phyloP scores from a whole-genome alignment of 2,797 vertebrate species.

The Clarias fuscus region DNA sequence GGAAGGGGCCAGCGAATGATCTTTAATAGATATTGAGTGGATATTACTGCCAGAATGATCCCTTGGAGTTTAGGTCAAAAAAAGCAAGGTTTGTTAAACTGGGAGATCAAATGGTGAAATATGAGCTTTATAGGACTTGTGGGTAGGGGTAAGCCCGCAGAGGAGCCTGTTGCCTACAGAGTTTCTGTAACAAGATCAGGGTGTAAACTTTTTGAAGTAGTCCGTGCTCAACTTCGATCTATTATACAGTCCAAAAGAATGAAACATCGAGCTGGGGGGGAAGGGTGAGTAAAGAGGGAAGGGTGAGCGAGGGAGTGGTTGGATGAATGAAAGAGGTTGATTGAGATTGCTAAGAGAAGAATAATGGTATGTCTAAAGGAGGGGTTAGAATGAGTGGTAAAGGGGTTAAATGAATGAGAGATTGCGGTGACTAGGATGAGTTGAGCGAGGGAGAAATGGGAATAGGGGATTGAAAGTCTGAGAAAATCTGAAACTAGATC shows the following conservation, averaged over 20 bases:
- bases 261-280: not conserved
- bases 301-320: not conserved
- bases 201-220: not conserved
- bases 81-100: not conserved
- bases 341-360: not conserved
- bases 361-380: not conserved
- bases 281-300: not conserved
- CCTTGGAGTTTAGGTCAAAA: not conserved
- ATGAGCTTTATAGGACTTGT: not conserved
- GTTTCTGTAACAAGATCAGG: conserved; percentile 3
- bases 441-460: not conserved
- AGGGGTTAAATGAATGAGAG: not conserved
- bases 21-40: not conserved
- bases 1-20: not conserved
- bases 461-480: not conserved
- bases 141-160: not conserved
- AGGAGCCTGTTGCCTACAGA: not conserved
- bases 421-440: not conserved
- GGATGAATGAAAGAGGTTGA: not conserved
- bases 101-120: not conserved
- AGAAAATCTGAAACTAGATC: not conserved
- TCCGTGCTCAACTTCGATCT: not conserved
- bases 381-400: not conserved
- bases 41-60: not conserved
- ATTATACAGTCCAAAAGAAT: not conserved